Conservation (phyloP, 2,888 invertebrate genomes). For the Polia nebulosa region DNA sequence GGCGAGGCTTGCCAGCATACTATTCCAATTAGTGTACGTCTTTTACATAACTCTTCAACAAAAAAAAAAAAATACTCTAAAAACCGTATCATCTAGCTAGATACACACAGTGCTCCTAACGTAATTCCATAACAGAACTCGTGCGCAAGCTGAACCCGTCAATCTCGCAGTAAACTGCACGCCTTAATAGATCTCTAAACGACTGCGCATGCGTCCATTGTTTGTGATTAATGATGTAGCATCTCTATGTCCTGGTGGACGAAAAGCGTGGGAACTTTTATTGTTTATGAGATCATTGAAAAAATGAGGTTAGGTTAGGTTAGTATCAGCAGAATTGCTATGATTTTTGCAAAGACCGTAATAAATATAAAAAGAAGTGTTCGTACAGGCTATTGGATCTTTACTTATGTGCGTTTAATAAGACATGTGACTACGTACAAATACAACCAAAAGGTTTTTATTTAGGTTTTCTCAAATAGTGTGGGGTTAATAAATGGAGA, state of each 20-base stretch:
- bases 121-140: constrained; percentile 55
- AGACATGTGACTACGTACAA: too few relatives aligned
- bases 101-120: constrained; percentile 41
- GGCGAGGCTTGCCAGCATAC: too few relatives aligned
- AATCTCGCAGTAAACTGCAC: constrained; percentile 66
- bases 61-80: constrained; percentile 9
- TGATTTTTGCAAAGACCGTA: background rate
- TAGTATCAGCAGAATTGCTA: too few relatives aligned
- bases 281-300: background rate
- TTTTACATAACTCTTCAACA: background rate
- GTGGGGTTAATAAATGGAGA: too few relatives aligned
- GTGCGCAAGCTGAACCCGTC: constrained; percentile 61
- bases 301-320: background rate
- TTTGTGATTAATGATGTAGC: constrained; percentile 72
- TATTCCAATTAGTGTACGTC: too few relatives aligned
- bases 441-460: too few relatives aligned
- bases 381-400: background rate
- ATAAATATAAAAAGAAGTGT: background rate
- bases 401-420: background rate
- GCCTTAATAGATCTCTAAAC: constrained; percentile 66
- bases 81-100: constrained; percentile 24
- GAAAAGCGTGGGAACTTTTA: constrained; percentile 61
- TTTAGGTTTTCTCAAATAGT: too few relatives aligned
- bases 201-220: constrained; percentile 68
- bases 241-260: constrained; percentile 44